Conservation (phyloP, 2,797 vertebrate species). For the Austrolebias charrua region DNA sequence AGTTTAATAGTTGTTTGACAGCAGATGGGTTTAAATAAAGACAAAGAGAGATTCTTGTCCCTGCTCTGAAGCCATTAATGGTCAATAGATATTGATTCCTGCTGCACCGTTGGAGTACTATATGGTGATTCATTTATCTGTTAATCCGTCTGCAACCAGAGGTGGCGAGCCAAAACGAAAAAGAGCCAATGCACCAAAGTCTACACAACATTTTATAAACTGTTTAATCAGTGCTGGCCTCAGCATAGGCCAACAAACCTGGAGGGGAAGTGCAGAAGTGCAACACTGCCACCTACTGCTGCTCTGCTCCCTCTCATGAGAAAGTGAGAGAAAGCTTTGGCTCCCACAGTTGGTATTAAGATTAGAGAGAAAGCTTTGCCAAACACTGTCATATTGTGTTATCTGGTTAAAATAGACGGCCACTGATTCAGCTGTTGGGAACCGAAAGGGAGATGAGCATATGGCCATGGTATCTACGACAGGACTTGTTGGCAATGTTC, state of each 20-base stretch:
- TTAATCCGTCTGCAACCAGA: constrained; percentile 73
- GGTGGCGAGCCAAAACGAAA: constrained; percentile 64
- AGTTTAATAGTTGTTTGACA: constrained; percentile 9
- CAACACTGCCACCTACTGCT: constrained; percentile 83
- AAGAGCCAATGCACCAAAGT: constrained; percentile 74
- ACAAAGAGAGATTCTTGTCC: constrained; percentile 53
- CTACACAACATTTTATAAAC: constrained; percentile 77
- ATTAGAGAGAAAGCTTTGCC: constrained; percentile 58
- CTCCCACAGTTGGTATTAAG: constrained; percentile 47
- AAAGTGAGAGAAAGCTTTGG: constrained; percentile 44
- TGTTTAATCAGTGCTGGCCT: constrained; percentile 72
- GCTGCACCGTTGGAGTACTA: constrained; percentile 65
- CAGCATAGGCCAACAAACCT: constrained; percentile 30
- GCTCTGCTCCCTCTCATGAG: constrained; percentile 3
- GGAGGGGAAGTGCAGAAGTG: constrained; percentile 52
- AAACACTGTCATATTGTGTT: constrained; percentile 75
- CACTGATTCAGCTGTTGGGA: constrained; percentile 71
- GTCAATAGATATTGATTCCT: constrained; percentile 76
- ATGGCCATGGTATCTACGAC: constrained; percentile 62
- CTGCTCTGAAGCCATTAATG: constrained; percentile 65
- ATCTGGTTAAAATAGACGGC: constrained; percentile 71
- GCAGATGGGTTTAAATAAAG: constrained; percentile 20
- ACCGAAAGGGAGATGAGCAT: constrained; percentile 67
- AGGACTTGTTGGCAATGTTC: constrained; percentile 59
- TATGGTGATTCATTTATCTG: constrained; percentile 76